Evolutionary conservation across 2,888 invertebrate species (phyloP).

Genomic region (Linnaemya vulpina): DNA sequence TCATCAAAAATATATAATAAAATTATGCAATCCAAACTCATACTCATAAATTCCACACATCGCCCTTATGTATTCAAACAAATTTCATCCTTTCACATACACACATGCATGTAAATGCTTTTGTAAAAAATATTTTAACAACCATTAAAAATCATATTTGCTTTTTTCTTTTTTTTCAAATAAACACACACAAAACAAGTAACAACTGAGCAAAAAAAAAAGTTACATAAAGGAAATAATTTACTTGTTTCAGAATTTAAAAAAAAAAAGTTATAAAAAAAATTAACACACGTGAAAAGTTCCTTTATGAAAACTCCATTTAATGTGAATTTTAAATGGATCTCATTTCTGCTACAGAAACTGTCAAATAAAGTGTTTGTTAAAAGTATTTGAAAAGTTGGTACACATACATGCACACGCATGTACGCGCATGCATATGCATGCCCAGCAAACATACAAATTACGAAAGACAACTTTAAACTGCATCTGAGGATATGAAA

Average conservation of each 20-base stretch:
- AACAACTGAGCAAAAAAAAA: not conserved
- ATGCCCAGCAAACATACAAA: not conserved
- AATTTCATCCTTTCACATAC: constrained; percentile 7
- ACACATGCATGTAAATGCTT: not conserved
- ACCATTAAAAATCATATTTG: constrained; percentile 40
- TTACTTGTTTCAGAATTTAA: constrained; percentile 33
- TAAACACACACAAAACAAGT: not conserved
- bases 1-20: constrained; percentile 5
- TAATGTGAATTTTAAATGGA: constrained; percentile 43
- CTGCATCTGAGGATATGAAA: no score
- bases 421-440: no score
- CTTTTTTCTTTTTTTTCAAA: not conserved
- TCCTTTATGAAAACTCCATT: constrained; percentile 45
- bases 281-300: constrained; percentile 38
- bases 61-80: constrained; percentile 26
- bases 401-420: not conserved
- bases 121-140: constrained; percentile 3
- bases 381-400: constrained; percentile 32
- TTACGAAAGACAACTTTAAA: no score
- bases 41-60: constrained; percentile 1
- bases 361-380: constrained; percentile 48
- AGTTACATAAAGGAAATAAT: constrained; percentile 39
- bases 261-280: constrained; percentile 20
- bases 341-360: constrained; percentile 19
- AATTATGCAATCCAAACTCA: constrained; percentile 15